Percentiles rank a stretch among this genome's conserved stretches.
Conservation (phyloP, 2,888 invertebrate genomes). For the Drosophila setosimentum region DNA sequence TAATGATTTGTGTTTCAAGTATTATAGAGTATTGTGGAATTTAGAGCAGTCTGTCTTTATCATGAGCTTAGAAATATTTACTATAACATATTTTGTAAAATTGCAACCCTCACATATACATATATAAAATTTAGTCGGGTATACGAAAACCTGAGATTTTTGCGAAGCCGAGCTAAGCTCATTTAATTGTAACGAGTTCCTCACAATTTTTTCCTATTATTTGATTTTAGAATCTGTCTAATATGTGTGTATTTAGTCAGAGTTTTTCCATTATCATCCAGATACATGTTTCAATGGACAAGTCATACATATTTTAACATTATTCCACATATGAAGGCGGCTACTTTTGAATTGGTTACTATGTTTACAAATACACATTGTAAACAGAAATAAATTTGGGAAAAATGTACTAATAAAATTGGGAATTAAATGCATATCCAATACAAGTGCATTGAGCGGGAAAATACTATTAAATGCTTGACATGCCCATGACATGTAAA, state of each 20-base stretch:
- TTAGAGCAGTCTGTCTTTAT: background rate
- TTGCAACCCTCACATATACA: background rate
- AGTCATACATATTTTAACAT: background rate
- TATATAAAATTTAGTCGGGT: background rate
- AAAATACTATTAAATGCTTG: slow-evolving; percentile 12
- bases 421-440: background rate
- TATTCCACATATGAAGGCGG: background rate
- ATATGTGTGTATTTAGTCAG: background rate
- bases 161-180: background rate
- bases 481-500: background rate
- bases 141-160: no score
- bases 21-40: background rate
- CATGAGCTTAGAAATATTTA: background rate
- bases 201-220: no score
- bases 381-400: background rate
- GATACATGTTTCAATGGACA: background rate
- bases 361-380: background rate
- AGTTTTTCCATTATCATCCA: background rate
- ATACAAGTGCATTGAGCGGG: slow-evolving; percentile 3
- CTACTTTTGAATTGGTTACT: background rate
- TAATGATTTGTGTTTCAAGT: background rate
- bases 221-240: background rate
- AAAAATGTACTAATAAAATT: background rate
- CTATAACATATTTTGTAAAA: background rate
- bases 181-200: background rate